Evolutionary conservation across 1,140 invertebrate genomes (phyloP).

Genomic region (Bombus pyrosoma): DNA sequence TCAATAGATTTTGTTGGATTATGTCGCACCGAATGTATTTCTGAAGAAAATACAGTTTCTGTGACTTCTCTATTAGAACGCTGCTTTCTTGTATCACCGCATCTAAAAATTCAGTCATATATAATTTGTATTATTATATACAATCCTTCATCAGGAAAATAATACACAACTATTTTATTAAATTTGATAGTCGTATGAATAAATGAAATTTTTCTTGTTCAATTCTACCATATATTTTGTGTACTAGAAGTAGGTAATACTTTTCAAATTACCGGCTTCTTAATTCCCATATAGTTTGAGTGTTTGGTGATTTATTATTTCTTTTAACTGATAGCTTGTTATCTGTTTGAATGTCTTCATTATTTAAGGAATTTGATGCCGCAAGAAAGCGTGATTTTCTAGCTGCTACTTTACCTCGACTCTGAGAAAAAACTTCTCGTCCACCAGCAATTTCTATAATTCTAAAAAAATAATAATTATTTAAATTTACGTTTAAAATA

Average conservation of each 20-base stretch:
- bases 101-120: slow-evolving; percentile 69
- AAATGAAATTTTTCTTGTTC: slow-evolving; percentile 25
- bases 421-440: slow-evolving; percentile 92
- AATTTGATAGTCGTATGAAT: neutral
- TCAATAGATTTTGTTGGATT: slow-evolving; percentile 80
- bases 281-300: slow-evolving; percentile 86
- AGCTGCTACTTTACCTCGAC: slow-evolving; percentile 88
- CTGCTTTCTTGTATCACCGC: slow-evolving; percentile 83
- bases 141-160: neutral
- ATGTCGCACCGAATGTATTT: slow-evolving; percentile 85
- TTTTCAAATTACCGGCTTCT: slow-evolving; percentile 80
- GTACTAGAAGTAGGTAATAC: neutral
- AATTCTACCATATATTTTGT: neutral
- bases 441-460: slow-evolving; percentile 95
- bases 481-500: neutral
- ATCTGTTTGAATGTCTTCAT: slow-evolving; percentile 80
- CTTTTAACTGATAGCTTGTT: slow-evolving; percentile 82
- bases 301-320: slow-evolving; percentile 84
- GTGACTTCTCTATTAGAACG: slow-evolving; percentile 84
- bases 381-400: slow-evolving; percentile 87
- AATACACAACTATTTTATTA: slow-evolving; percentile 37
- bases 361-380: slow-evolving; percentile 83
- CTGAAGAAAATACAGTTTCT: slow-evolving; percentile 86
- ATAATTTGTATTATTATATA: neutral
- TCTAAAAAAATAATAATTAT: slow-evolving; percentile 81